A percentile compares a stretch with the other conserved stretches of the same genome.
Conservation (phyloP, 2,113 vertebrate genomes). For the Pelecanus crispus region DNA sequence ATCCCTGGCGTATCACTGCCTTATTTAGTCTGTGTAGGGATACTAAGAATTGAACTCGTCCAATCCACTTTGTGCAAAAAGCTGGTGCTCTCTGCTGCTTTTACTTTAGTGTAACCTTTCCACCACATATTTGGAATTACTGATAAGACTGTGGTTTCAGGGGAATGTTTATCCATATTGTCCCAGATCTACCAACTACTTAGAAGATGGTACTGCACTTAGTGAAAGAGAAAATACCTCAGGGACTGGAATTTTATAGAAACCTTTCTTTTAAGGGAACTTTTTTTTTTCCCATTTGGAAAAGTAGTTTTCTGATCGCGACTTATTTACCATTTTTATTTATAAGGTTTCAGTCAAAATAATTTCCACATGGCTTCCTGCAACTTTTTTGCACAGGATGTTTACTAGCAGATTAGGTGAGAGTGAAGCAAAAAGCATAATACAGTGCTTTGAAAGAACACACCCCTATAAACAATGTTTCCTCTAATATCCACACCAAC, state of each 20-base stretch:
- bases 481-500: not conserved
- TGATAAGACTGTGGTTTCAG: not conserved
- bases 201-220: not conserved
- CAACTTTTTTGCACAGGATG: not conserved
- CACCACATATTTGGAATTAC: slow-evolving; percentile 3
- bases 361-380: not conserved
- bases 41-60: not conserved
- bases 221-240: not conserved
- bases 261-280: not conserved
- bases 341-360: not conserved
- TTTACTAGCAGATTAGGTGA: not conserved
- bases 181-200: not conserved
- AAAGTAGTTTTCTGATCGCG: not conserved
- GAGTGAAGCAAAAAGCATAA: not conserved
- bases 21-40: not conserved
- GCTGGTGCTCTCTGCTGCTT: not conserved
- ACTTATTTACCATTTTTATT: not conserved
- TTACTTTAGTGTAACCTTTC: not conserved
- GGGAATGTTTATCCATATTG: not conserved
- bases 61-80: not conserved
- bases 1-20: not conserved
- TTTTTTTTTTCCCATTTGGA: not conserved
- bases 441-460: not conserved
- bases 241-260: not conserved
- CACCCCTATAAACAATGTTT: not conserved